Percentiles rank a stretch among this genome's conserved stretches.
These are phyloP conservation scores for Lonchura striata DNA, from an alignment of 2,113 vertebrate genomes.

Conservation along the genomic window DNA sequence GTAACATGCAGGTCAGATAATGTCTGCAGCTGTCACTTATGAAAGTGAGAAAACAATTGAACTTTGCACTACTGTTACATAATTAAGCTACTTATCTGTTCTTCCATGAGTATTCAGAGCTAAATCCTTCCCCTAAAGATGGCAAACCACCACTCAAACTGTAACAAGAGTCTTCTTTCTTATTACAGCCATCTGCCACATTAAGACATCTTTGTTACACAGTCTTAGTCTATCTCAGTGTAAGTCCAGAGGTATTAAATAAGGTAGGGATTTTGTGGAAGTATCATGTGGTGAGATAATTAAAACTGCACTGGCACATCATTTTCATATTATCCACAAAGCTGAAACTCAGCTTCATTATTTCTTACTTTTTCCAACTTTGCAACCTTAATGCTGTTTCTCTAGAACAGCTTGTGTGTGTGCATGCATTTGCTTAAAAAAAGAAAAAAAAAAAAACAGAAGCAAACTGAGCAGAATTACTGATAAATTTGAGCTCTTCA, in stretches of 20 bases:
- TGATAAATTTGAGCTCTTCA: background rate
- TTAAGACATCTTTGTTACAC: background rate
- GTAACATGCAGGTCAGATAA: background rate
- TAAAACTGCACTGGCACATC: background rate
- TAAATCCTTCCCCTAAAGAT: background rate
- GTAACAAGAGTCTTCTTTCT: background rate
- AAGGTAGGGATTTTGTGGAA: background rate
- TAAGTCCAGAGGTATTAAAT: background rate
- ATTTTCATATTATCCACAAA: background rate
- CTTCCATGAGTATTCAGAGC: background rate
- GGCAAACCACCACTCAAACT: background rate
- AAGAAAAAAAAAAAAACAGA: background rate
- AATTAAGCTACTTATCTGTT: background rate
- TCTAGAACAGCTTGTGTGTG: background rate
- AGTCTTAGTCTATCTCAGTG: background rate
- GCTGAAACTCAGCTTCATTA: background rate
- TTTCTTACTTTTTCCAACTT: background rate
- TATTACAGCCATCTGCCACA: background rate
- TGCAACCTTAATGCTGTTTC: background rate
- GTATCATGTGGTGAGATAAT: background rate
- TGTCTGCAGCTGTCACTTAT: background rate
- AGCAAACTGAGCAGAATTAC: background rate
- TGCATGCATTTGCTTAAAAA: fast-evolving
- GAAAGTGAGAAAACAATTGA: background rate
- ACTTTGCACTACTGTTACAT: background rate